Evolutionary conservation across 2,113 vertebrate species (phyloP), one percentile per base, ranked within the genome.

Genomic region (Mixornis gularis): DNA sequence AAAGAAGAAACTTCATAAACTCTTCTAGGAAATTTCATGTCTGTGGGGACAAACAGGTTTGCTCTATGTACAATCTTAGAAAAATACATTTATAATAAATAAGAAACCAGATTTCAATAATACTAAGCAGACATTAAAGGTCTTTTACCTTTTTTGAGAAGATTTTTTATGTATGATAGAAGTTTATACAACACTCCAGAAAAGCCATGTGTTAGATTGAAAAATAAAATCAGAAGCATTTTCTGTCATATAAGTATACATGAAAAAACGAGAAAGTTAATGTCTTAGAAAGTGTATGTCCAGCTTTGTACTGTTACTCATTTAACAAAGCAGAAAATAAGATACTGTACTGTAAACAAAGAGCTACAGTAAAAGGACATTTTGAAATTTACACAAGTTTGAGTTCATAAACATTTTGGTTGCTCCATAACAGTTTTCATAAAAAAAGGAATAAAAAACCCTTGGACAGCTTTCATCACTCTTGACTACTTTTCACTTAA

Each of bases 391-490:
- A 98, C 97, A 98, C 96, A 98, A 97, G 96, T 97, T 97, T 96
- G 89, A 97, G 85, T 97, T 97, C 97, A 98, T 97, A 98, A 97
- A 97, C 96, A 97, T 97, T 97, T 97, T 97, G 96, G 95, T 97
- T 96, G 97, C 96, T 97, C 93, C 97, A 94, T 97, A 97, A 97
- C 96, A 97, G 96, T 96, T 97, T 97, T 97, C 96, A 97, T 98
- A 98, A 96, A 98, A 98, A 98, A 98, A 98, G 97, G 89, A 97
- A 97, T 98, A 96, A 96, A 98, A 98, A 98, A 95, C 97, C 97
- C 96, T 96, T 97, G 96, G 96, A 97, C 96, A 97, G 97, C 94
- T 98, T 97, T 98, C 97, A 97, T 95, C 97, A 97, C 93, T 98
- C 97, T 97, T 95, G 90, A 97, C 87, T 96, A 97, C 84, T 97